Conservation (phyloP, 2,113 vertebrate species). For the Chlorocebus sabaeus region DNA sequence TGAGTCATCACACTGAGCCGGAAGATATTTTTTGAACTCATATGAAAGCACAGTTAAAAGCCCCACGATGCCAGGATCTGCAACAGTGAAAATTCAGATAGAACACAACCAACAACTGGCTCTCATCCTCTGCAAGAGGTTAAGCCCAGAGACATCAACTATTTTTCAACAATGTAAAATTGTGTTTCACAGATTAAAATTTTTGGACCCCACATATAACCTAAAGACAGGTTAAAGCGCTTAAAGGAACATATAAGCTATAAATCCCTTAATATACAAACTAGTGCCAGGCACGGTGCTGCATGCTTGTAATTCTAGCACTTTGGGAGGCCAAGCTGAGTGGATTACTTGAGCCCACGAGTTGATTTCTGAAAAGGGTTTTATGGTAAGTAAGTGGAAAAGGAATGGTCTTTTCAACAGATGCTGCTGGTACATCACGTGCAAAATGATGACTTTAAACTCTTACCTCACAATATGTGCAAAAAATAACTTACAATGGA, state of each 20-base stretch:
- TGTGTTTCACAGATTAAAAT: not conserved
- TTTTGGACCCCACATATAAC: not conserved
- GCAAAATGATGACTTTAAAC: not conserved
- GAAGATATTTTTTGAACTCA: not conserved
- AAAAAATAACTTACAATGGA: not conserved
- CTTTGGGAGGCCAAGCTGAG: no score
- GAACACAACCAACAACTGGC: not conserved
- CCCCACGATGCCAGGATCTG: no score
- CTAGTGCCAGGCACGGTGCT: no score
- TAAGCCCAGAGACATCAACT: not conserved
- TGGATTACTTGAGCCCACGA: not conserved
- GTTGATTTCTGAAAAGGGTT: not conserved
- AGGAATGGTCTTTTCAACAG: not conserved
- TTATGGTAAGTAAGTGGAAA: not conserved
- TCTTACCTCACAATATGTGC: not conserved
- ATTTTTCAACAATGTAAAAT: not conserved
- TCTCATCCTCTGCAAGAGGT: not conserved
- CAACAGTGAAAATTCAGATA: not conserved
- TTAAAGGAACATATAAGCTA: no score
- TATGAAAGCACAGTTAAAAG: not conserved
- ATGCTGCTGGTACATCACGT: not conserved
- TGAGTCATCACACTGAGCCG: no score
- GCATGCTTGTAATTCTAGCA: no score
- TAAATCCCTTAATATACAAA: no score
- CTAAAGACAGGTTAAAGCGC: not conserved